Evolutionary conservation across 2,113 vertebrate genomes (phyloP), one percentile per base, ranked within the genome.

Genomic region (Ochotona curzoniae): DNA sequence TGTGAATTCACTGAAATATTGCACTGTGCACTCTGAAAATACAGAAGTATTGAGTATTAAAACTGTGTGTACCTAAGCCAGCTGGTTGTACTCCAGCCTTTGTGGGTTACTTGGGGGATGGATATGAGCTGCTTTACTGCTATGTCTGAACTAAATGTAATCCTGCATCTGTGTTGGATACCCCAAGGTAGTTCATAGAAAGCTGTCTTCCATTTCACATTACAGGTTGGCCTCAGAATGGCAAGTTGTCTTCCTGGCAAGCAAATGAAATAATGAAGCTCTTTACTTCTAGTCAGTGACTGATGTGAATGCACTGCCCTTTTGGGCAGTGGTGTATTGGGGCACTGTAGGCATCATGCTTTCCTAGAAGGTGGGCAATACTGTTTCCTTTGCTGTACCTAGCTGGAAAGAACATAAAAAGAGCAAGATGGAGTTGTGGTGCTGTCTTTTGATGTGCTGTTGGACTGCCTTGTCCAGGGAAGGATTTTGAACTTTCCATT

Each of bases 401-500:
- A 12, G 32, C 25, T 0, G 75, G 93, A 81, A 66, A 70, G 80
- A 83, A 83, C 12, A 0, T 76, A 25, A 60, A 38, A 6, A 89
- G 84, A 47, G 71, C 60, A 6, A 4, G 61, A 73, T 88, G 26
- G 83, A 12, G 83, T 8, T 7, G 54, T 32, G 1, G 67, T 92
- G 83, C 82, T 93, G 44, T 38, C 90, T 96, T 97, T 96, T 94
- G 96, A 95, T 97, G 91, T 47, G 84, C 93, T 96, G 70, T 88
- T 82, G 94, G 83, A 83, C 78, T 47, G 91, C 87, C 90, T 90
- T 91, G 75, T 69, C 82, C 26, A 7, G 75, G 35, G 79, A 71
- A 7, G 54, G 64, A 83, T 93, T 94, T 95, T 78, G 81, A 30
- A 88, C 88, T 49, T 87, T 96, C 83, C 89, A 93, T 96, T 96